Evolutionary conservation across 2,113 vertebrate genomes (phyloP).

Genomic region (Orthochromis malagaraziensis): DNA sequence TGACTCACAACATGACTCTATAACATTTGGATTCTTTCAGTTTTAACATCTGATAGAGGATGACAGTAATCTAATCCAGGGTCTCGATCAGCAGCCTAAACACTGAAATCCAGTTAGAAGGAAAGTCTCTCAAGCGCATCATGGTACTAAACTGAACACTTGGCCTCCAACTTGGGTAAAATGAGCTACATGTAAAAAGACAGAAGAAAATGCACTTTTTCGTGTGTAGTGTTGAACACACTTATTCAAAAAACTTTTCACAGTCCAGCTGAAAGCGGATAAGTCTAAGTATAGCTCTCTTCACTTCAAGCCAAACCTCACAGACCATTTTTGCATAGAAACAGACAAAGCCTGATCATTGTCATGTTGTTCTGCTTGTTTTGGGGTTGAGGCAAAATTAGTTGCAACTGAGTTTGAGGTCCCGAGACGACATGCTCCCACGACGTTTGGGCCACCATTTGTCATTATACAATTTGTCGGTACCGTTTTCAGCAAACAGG

Average conservation of each 20-base stretch:
- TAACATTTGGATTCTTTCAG: conserved; percentile 68
- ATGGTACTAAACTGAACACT: background rate
- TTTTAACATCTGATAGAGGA: conserved; percentile 68
- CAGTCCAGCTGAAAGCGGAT: conserved; percentile 25
- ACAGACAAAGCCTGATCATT: conserved; percentile 57
- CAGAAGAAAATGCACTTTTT: background rate
- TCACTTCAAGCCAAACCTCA: conserved; percentile 53
- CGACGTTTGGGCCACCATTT: conserved; percentile 55
- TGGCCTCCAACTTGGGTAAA: background rate
- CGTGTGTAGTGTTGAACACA: background rate
- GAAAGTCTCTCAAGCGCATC: background rate
- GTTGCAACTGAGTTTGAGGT: conserved; percentile 60
- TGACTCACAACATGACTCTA: conserved; percentile 57
- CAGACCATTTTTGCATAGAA: conserved; percentile 37
- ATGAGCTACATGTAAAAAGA: background rate
- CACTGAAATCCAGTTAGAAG: conserved; percentile 51
- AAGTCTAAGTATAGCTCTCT: conserved; percentile 18
- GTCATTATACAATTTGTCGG: conserved; percentile 70
- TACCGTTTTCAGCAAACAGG: conserved; percentile 64
- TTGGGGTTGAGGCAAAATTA: conserved; percentile 62
- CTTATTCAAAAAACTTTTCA: conserved; percentile 15
- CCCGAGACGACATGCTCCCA: conserved; percentile 42
- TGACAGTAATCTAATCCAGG: conserved; percentile 78
- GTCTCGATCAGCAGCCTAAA: conserved; percentile 62
- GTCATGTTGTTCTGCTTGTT: conserved; percentile 64